A percentile compares a stretch with the other conserved stretches of the same genome.
phyloP scores from a whole-genome alignment of 2,888 invertebrate species.

The Chymomyza caudatula region DNA sequence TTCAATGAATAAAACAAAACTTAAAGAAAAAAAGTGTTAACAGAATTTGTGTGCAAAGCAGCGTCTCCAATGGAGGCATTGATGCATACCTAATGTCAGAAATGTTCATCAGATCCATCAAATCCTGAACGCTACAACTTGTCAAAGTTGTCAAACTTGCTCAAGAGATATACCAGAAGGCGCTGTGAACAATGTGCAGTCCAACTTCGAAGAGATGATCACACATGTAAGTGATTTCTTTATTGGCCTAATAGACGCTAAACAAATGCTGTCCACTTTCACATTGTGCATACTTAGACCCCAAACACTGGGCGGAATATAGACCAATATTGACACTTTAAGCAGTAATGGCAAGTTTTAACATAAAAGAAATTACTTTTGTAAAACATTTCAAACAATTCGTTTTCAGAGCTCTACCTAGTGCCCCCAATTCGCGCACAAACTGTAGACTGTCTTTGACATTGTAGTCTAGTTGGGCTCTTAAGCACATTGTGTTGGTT shows the following conservation, averaged over 20 bases:
- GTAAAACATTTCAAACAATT: constrained; percentile 16
- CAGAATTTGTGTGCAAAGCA: neutral
- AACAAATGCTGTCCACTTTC: constrained; percentile 53
- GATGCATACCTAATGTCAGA: constrained; percentile 35
- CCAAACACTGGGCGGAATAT: neutral
- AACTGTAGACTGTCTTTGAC: constrained; percentile 10
- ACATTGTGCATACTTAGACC: constrained; percentile 21
- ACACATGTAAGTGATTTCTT: constrained; percentile 43
- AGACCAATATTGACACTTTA: neutral
- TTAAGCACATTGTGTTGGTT: neutral
- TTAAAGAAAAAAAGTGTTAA: neutral
- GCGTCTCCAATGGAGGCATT: constrained; percentile 15
- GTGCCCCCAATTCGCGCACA: constrained; percentile 35
- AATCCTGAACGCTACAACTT: neutral
- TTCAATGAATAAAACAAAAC: neutral
- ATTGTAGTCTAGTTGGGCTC: constrained; percentile 17
- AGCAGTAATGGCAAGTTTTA: neutral
- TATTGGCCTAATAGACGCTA: constrained; percentile 38
- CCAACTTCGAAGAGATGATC: constrained; percentile 11
- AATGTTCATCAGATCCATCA: neutral
- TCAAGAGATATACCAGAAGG: neutral
- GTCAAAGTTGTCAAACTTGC: neutral
- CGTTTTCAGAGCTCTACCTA: constrained; percentile 17
- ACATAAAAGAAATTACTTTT: neutral
- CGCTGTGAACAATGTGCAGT: neutral